Evolutionary conservation across 2,888 invertebrate species (phyloP).

Genomic region (Diarsia rubi): DNA sequence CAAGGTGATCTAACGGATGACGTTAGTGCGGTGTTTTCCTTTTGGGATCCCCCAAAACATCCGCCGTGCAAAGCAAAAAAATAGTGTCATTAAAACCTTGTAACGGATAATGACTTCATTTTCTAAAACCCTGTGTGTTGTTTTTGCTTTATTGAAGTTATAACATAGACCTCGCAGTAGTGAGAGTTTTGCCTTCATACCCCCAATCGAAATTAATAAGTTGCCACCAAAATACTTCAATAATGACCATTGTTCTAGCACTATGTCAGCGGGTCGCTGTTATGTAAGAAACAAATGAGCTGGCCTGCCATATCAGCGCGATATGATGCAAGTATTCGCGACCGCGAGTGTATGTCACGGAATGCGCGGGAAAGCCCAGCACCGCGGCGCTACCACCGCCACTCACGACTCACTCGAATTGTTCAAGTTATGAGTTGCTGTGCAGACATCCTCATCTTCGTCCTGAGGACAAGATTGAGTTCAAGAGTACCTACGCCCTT

Average conservation of each 20-base stretch:
- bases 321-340: slow-evolving; percentile 30
- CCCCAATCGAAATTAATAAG: neutral
- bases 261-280: neutral
- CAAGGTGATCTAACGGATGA: slow-evolving; percentile 53
- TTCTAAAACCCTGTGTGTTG: neutral
- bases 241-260: neutral
- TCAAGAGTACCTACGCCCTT: too few species aligned
- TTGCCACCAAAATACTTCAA: neutral
- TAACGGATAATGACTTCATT: neutral
- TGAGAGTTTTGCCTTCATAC: neutral
- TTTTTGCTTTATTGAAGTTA: neutral
- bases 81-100: slow-evolving; percentile 18
- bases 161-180: neutral
- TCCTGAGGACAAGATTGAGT: too few species aligned
- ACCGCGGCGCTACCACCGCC: slow-evolving; percentile 15
- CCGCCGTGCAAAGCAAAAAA: slow-evolving; percentile 31
- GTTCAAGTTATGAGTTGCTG: neutral
- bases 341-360: slow-evolving; percentile 48
- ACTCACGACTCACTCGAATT: slow-evolving; percentile 24
- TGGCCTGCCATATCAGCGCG: neutral
- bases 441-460: too few species aligned
- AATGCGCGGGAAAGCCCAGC: slow-evolving; percentile 61
- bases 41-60: slow-evolving; percentile 29
- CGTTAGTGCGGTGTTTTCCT: slow-evolving; percentile 42
- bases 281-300: slow-evolving; percentile 21